Evolutionary conservation across 2,113 vertebrate species (phyloP).

Genomic region (Salminus brasiliensis): DNA sequence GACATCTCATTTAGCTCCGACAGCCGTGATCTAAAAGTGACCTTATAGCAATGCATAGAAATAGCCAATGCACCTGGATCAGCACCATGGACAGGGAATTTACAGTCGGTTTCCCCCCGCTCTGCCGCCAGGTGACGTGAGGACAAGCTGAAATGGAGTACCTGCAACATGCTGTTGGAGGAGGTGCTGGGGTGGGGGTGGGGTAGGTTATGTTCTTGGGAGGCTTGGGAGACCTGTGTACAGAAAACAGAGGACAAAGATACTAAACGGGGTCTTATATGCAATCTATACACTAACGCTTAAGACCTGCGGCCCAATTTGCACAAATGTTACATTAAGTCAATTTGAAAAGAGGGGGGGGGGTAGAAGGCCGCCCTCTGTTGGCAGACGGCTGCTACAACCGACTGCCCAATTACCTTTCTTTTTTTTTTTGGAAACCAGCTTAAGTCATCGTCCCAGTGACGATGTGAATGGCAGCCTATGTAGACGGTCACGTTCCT

Average conservation of each 20-base stretch:
- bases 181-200: no score
- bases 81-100: background rate
- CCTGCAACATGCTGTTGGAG: background rate
- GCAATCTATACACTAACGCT: background rate
- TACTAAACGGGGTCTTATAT: background rate
- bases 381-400: conserved; percentile 67
- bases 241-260: conserved; percentile 6
- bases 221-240: conserved; percentile 18
- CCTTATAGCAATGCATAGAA: background rate
- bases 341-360: conserved; percentile 20
- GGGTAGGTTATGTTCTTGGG: background rate
- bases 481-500: background rate
- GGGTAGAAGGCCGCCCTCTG: conserved; percentile 59
- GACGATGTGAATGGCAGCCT: background rate
- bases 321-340: background rate
- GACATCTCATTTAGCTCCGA: background rate
- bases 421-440: background rate
- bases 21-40: background rate
- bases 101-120: no score
- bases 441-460: background rate
- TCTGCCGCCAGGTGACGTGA: conserved; percentile 18
- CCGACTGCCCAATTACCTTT: conserved; percentile 49
- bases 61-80: background rate
- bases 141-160: conserved; percentile 30
- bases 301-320: background rate